Evolutionary conservation across 2,797 vertebrate species (phyloP), one percentile per base, ranked within the genome.

Genomic region (Staurois parvus): DNA sequence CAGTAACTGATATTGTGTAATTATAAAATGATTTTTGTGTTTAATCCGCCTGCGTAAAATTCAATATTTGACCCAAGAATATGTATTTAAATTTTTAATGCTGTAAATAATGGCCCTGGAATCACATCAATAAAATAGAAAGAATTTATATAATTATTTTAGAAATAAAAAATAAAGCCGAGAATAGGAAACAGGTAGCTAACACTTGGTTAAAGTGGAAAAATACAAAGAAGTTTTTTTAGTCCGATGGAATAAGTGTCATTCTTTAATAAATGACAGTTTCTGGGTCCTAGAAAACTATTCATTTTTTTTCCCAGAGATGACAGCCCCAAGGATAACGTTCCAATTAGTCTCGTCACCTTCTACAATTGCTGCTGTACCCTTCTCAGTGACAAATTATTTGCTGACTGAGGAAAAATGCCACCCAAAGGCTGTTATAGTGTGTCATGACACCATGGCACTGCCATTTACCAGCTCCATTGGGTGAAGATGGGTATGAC

Each of bases 361-460:
- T 48, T 73, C 72, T 8, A 72, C 8, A 7, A 34, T 19, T 42
- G 28, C 21, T 42, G 28, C 21, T 11, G 19, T 7, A 64, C 69
- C 29, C 17, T 30, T 79, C 40, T 75, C n/a, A 11, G 32, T 74
- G 72, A 80, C n/a, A 69, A 40, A 79, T 77, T 24, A 48, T 68
- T 37, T 59, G 30, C 62, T 68, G 77, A 66, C 40, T 79, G 30
- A 17, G 40, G 10, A 42, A 72, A 72, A 64, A 70, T 19, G 40
- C 37, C 13, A 15, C 30, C 7, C 30, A 32, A 19, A 2, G 42
- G 29, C 26, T 76, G 26, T 76, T 59, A 76, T 45, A 76, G 28
- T 10, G 59, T 74, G 62, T 76, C 73, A 81, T 48, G 72, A 83
- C 62, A 76, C 72, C 40, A 67, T 11, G 69, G 56, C n/a, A 56